Evolutionary conservation across 2,113 vertebrate genomes (phyloP).

Genomic region (Odocoileus virginianus): DNA sequence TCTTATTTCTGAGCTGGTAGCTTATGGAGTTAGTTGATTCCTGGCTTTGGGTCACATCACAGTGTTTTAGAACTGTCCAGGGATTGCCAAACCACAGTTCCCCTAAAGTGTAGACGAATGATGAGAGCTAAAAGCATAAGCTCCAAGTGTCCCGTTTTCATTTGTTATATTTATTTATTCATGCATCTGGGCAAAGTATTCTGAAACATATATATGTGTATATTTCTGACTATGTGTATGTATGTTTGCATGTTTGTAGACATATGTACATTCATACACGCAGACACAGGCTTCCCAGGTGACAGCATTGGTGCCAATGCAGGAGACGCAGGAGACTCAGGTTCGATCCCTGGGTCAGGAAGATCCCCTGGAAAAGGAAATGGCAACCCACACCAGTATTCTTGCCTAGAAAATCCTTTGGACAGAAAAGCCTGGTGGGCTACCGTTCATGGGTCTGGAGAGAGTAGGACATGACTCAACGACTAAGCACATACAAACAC

Average conservation of each 20-base stretch:
- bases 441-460: neutral
- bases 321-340: neutral
- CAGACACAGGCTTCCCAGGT: neutral
- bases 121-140: neutral
- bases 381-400: neutral
- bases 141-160: neutral
- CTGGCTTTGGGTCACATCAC: neutral
- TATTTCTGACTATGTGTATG: neutral
- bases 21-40: neutral
- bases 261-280: fast-evolving
- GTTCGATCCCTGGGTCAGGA: neutral
- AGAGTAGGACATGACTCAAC: neutral
- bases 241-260: no score
- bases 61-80: neutral
- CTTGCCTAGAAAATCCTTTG: neutral
- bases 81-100: neutral
- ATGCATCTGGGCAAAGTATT: neutral
- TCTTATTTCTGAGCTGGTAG: neutral
- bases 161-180: neutral
- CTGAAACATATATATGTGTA: neutral
- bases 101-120: neutral
- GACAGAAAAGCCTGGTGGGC: neutral
- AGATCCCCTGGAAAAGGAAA: neutral
- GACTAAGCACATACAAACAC: neutral
- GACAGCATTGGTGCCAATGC: neutral